A percentile compares a stretch with the other conserved stretches of the same genome.
These are phyloP conservation scores for Sycon ciliatum DNA, from an alignment of 37 sponge, comb jelly and placozoan genomes.

Conservation along the genomic window DNA sequence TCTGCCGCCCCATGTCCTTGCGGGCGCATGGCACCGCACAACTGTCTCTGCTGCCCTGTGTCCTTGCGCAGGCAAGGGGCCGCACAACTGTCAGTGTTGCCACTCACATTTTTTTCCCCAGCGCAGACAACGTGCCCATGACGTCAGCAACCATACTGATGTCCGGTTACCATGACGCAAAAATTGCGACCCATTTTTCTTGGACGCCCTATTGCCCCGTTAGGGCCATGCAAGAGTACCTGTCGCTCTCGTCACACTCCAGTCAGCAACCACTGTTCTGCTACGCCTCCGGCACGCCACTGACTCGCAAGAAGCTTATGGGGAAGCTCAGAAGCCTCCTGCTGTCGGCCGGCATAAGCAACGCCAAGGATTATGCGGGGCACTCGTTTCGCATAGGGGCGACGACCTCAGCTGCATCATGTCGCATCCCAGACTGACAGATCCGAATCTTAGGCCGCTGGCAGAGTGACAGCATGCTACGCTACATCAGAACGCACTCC, in stretches of 20 bases:
- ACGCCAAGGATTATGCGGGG: background rate
- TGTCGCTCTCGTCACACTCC: constrained; percentile 11
- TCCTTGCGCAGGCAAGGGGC: too few relatives aligned
- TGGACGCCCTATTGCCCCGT: background rate
- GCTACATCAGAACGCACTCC: background rate
- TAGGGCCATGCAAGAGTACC: background rate
- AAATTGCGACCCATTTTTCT: too few relatives aligned
- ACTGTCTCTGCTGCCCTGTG: too few relatives aligned
- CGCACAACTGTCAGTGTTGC: too few relatives aligned
- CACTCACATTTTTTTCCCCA: too few relatives aligned
- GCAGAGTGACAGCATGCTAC: constrained; percentile 20
- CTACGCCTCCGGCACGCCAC: background rate
- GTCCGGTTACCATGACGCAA: too few relatives aligned
- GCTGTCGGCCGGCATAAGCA: background rate
- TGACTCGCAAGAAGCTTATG: constrained; percentile 11
- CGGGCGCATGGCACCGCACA: too few relatives aligned
- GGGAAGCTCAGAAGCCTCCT: background rate
- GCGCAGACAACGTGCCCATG: too few relatives aligned
- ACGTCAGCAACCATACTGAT: too few relatives aligned
- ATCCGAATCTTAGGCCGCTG: constrained; percentile 26
- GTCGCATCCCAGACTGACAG: constrained; percentile 22
- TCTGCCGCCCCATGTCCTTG: too few relatives aligned
- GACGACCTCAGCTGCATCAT: constrained; percentile 19
- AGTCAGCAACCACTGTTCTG: constrained; percentile 10
- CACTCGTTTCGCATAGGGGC: constrained; percentile 29